Evolutionary conservation across 2,888 invertebrate species (phyloP), one percentile per base, ranked within the genome.

Genomic region (Cheilosia variabilis): DNA sequence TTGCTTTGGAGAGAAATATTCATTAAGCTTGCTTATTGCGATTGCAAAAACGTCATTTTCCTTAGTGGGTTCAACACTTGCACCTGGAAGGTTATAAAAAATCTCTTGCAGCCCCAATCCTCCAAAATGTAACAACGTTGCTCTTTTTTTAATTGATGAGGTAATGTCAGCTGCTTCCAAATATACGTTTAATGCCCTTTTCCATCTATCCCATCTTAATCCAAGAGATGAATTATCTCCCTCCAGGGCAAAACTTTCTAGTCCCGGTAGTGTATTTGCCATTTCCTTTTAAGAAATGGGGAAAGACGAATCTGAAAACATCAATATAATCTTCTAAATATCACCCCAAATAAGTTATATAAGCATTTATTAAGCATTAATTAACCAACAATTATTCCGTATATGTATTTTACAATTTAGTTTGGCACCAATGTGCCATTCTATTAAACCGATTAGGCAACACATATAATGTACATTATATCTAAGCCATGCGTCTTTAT

Each of bases 1-100:
- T 63, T 87, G 87, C 53, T 88, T 88, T 45, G 87, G 87, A 3
- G 73, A 43, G 37, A 89, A 88, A 58, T 88, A 88, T 60, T 89
- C 83, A 53, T 88, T 57, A 4, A 89, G 41, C 72, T 88, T 88
- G 4, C 60, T n/a, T 17, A 89, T 17, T 4, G 88, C 88, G 2
- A 87, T 73, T 31, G 63, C 43, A 43, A 81, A 88, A 5, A 87
- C 78, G 17, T 87, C 62, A 13, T 27, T 22, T 15, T 77, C 50
- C 9, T 24, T 24, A 24, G 53, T 19, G 15, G 31, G 15, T 6
- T 22, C 5, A 41, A 41, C 31, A 60, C 4, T 31, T 31, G 6
- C 7, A 31, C 31, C 31, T 4, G 31, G 31, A 31, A 31, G 31
- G 31, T 24, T 71, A 41, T 60, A 60, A 17, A 71, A 71, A 41